These are phyloP conservation scores for Osmerus eperlanus DNA, from an alignment of 2,113 vertebrate genomes.

Conservation along the genomic window DNA sequence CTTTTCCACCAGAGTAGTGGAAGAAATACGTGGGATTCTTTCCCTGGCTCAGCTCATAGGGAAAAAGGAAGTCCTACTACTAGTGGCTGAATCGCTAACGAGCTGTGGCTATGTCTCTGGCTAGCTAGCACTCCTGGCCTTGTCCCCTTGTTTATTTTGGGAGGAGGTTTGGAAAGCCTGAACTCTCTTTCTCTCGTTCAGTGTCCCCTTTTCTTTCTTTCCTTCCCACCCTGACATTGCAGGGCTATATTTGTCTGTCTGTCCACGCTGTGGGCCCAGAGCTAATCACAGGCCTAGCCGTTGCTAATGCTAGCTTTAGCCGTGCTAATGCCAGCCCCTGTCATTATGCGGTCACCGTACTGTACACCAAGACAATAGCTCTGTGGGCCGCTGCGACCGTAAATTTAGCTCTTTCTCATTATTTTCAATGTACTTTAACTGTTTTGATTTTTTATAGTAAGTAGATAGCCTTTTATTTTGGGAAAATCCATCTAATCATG, in stretches of 20 bases:
- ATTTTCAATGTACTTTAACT: neutral
- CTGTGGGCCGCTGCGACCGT: neutral
- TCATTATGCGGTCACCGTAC: neutral
- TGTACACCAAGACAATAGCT: constrained; percentile 11
- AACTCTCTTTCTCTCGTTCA: constrained; percentile 10
- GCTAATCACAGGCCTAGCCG: constrained; percentile 12
- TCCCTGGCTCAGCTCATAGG: neutral
- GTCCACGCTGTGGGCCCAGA: constrained; percentile 9
- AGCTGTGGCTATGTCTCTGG: neutral
- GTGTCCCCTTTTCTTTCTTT: neutral
- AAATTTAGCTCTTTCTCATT: neutral
- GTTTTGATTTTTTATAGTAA: neutral
- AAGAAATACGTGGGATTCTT: neutral
- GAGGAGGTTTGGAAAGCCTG: constrained; percentile 27
- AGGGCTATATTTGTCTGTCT: constrained; percentile 45
- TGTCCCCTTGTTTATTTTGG: constrained; percentile 40
- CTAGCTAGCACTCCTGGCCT: too few species aligned
- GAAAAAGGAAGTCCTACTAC: neutral
- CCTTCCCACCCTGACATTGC: constrained; percentile 45
- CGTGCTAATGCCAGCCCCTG: constrained; percentile 15
- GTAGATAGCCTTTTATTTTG: too few species aligned
- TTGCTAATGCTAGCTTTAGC: constrained; percentile 9
- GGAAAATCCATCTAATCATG: too few species aligned
- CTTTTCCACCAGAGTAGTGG: neutral
- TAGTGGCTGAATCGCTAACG: neutral